Evolutionary conservation across 1,140 invertebrate species (phyloP).

Genomic region (Lepidotrigona ventralis): DNA sequence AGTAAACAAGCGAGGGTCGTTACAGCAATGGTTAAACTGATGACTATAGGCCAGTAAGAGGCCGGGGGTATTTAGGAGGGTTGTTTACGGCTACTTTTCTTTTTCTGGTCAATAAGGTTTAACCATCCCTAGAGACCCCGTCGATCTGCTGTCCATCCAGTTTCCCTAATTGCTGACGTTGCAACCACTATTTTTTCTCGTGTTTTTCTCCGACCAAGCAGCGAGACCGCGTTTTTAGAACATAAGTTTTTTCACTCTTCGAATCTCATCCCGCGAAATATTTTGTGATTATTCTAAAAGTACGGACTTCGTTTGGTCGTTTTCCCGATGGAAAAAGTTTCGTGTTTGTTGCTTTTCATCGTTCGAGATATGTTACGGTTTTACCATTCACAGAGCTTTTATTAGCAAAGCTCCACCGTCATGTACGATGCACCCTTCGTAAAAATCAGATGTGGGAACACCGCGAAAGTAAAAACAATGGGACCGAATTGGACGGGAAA

Average conservation of each 20-base stretch:
- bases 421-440: not conserved
- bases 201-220: not conserved
- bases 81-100: slow-evolving; percentile 76
- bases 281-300: not conserved
- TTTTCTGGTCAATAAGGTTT: slow-evolving; percentile 72
- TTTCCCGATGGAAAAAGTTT: not conserved
- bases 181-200: slow-evolving; percentile 60
- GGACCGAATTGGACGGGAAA: slow-evolving; percentile 33
- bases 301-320: not conserved
- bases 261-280: not conserved
- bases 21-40: slow-evolving; percentile 74
- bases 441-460: slow-evolving; percentile 33
- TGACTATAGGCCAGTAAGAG: slow-evolving; percentile 67
- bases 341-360: slow-evolving; percentile 1
- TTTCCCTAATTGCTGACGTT: slow-evolving; percentile 73
- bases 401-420: not conserved
- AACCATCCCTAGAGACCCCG: slow-evolving; percentile 60
- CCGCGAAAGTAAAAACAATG: slow-evolving; percentile 44
- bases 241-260: not conserved
- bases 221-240: not conserved
- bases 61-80: slow-evolving; percentile 73
- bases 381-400: not conserved
- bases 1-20: slow-evolving; percentile 75
- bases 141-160: slow-evolving; percentile 64
- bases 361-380: not conserved